A percentile compares a stretch with the other conserved stretches of the same genome.
Conservation (phyloP, 2,888 invertebrate genomes). For the Papilio elwesi region DNA sequence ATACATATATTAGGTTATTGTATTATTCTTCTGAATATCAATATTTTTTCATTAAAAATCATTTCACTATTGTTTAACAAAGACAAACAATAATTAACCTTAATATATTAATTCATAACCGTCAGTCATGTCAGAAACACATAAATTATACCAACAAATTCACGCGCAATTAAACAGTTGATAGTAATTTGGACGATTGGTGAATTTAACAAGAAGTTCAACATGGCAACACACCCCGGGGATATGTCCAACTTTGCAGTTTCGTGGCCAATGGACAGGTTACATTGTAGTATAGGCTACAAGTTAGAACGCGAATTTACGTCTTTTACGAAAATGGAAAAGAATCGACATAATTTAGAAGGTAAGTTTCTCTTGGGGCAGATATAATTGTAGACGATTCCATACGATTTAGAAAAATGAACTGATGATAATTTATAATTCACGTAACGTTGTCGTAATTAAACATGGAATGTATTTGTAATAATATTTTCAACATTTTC, state of each 20-base stretch:
- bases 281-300: conserved; percentile 20
- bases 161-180: conserved; percentile 25
- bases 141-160: conserved; percentile 30
- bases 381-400: too few relatives aligned
- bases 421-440: too few relatives aligned
- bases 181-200: conserved; percentile 31
- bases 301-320: conserved; percentile 18
- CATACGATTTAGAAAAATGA: too few relatives aligned
- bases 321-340: not conserved
- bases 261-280: conserved; percentile 33
- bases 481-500: too few relatives aligned
- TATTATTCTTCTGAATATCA: too few relatives aligned
- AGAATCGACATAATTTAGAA: too few relatives aligned
- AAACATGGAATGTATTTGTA: too few relatives aligned
- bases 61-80: not conserved
- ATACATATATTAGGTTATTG: too few relatives aligned
- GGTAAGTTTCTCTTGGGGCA: too few relatives aligned
- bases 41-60: not conserved
- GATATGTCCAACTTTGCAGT: conserved; percentile 33
- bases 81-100: not conserved
- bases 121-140: conserved; percentile 7
- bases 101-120: not conserved
- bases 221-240: conserved; percentile 30
- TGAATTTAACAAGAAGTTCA: conserved; percentile 37
- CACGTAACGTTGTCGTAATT: too few relatives aligned